Evolutionary conservation across 2,797 vertebrate species (phyloP).

Genomic region (Mus caroli): DNA sequence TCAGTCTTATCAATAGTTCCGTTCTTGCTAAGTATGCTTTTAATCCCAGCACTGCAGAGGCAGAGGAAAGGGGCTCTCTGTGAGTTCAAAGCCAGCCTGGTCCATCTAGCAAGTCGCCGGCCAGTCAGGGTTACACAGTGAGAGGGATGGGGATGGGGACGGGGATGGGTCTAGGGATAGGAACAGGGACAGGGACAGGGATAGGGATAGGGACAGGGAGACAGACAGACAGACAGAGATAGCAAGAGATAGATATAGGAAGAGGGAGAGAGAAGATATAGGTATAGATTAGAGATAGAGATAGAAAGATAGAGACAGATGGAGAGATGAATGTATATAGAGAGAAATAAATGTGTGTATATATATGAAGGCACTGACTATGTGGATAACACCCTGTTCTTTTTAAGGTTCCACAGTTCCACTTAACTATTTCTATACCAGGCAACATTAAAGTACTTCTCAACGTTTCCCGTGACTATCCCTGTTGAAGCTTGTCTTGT

Average conservation of each 20-base stretch:
- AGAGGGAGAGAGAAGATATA: background rate
- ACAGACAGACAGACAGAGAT: background rate
- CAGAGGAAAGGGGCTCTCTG: background rate
- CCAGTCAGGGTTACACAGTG: background rate
- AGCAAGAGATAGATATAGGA: background rate
- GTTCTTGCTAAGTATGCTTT: background rate
- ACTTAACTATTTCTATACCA: background rate
- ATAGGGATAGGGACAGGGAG: background rate
- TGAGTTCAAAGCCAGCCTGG: background rate
- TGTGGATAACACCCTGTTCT: background rate
- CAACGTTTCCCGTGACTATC: background rate
- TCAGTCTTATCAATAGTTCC: background rate
- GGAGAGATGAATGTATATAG: background rate
- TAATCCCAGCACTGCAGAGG: background rate
- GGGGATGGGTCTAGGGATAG: no score
- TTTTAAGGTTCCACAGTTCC: background rate
- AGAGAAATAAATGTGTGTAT: background rate
- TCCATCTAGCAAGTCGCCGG: background rate
- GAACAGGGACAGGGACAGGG: no score
- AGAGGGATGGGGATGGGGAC: no score
- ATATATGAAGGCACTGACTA: background rate
- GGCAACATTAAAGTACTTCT: background rate
- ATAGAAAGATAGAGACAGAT: background rate
- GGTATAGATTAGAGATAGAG: background rate
- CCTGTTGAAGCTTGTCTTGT: background rate